Conservation (phyloP, 1,140 invertebrate genomes). For the Trachymyrmex cornetzi region DNA sequence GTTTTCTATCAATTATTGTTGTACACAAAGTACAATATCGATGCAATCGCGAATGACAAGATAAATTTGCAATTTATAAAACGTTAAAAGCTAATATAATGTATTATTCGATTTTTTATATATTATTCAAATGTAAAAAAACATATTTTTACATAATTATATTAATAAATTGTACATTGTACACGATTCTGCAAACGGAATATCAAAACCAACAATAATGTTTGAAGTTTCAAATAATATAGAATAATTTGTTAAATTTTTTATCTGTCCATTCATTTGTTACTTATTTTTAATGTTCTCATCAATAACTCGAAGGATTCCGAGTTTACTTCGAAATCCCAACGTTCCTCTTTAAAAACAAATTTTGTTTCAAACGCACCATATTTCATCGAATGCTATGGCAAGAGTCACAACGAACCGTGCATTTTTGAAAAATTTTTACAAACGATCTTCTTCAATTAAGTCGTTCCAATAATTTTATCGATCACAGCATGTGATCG, state of each 20-base stretch:
- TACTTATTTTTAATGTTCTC: constrained; percentile 4
- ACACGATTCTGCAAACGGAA: background rate
- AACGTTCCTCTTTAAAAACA: background rate
- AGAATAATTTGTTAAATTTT: background rate
- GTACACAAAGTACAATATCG: background rate
- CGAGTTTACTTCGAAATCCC: background rate
- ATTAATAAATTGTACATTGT: too few relatives aligned
- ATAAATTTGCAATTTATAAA: background rate
- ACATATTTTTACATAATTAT: background rate
- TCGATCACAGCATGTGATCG: background rate
- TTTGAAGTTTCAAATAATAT: background rate
- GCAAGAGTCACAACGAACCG: background rate
- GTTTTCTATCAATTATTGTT: background rate
- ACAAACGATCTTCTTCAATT: background rate
- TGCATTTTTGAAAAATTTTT: background rate
- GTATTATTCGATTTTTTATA: background rate
- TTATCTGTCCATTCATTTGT: too few relatives aligned
- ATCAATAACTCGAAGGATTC: background rate
- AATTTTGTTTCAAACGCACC: background rate
- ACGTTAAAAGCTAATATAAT: background rate
- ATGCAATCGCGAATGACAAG: background rate
- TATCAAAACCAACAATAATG: background rate
- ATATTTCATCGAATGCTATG: background rate
- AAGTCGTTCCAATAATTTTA: background rate
- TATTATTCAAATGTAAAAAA: background rate